Conservation (phyloP, 2,113 vertebrate genomes). For the Arothron firmamentum region DNA sequence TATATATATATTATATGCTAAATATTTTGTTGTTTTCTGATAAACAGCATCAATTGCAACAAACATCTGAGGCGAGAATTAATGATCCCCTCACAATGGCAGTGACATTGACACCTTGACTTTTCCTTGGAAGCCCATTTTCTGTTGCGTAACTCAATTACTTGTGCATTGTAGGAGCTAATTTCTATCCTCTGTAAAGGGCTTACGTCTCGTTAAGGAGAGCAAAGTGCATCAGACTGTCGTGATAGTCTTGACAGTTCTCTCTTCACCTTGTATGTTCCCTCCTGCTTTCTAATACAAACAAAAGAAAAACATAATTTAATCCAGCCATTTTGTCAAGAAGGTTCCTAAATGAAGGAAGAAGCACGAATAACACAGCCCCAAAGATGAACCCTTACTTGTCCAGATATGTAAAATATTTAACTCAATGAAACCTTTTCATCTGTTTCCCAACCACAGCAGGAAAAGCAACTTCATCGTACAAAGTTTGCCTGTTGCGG, state of each 20-base stretch:
- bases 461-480: background rate
- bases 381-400: background rate
- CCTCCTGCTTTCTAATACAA: background rate
- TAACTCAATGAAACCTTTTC: background rate
- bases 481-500: background rate
- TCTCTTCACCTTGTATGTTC: constrained; percentile 29
- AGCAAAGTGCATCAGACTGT: constrained; percentile 63
- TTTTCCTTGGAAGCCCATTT: constrained; percentile 60
- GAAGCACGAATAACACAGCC: background rate
- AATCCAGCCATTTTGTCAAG: background rate
- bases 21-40: too few relatives aligned
- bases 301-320: background rate
- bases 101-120: constrained; percentile 63
- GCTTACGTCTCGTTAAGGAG: constrained; percentile 68
- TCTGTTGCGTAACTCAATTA: constrained; percentile 69
- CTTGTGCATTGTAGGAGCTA: constrained; percentile 61
- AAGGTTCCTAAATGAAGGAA: background rate
- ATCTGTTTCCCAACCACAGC: background rate
- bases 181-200: constrained; percentile 68
- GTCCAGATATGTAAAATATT: background rate
- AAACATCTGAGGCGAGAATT: background rate
- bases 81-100: constrained; percentile 29
- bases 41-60: background rate
- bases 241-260: constrained; percentile 55
- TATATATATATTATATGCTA: too few relatives aligned